Evolutionary conservation across 2,888 invertebrate genomes (phyloP).

Genomic region (Drosophila meridiana): DNA sequence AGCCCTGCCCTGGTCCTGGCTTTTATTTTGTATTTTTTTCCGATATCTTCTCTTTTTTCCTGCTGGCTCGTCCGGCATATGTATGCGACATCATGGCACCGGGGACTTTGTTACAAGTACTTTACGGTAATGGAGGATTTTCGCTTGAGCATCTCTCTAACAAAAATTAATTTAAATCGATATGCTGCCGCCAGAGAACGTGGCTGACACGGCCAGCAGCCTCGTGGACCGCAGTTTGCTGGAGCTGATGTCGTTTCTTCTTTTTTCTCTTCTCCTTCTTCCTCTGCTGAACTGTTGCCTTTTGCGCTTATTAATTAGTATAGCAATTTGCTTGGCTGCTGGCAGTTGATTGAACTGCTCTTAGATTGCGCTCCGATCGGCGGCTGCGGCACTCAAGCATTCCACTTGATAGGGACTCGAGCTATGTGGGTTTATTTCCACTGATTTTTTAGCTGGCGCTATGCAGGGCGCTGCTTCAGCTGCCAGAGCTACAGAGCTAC

Average conservation of each 20-base stretch:
- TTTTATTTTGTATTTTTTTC: slow-evolving; percentile 33
- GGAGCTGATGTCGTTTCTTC: slow-evolving; percentile 20
- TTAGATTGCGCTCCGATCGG: slow-evolving; percentile 6
- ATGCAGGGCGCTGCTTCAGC: slow-evolving; percentile 21
- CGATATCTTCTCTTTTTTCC: slow-evolving; percentile 23
- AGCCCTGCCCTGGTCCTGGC: slow-evolving; percentile 21
- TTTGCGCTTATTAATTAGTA: slow-evolving; percentile 69
- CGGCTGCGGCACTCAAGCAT: neutral
- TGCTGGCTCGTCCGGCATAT: slow-evolving; percentile 56
- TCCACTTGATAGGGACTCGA: neutral
- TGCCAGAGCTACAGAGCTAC: slow-evolving; percentile 3
- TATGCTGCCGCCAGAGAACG: slow-evolving; percentile 76
- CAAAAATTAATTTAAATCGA: slow-evolving; percentile 85
- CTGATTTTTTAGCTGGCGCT: slow-evolving; percentile 34
- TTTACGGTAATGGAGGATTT: slow-evolving; percentile 85
- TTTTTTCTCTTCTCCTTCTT: neutral
- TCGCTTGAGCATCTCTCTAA: slow-evolving; percentile 85
- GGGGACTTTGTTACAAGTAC: slow-evolving; percentile 83
- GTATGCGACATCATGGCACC: slow-evolving; percentile 78
- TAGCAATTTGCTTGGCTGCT: slow-evolving; percentile 60
- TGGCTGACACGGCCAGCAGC: slow-evolving; percentile 45
- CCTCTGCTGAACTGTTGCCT: slow-evolving; percentile 16
- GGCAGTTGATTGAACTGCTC: slow-evolving; percentile 56
- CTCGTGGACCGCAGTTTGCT: slow-evolving; percentile 11
- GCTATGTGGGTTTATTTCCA: slow-evolving; percentile 9